Evolutionary conservation across 2,113 vertebrate genomes (phyloP), one percentile per base, ranked within the genome.

Genomic region (Dissostichus mawsoni): DNA sequence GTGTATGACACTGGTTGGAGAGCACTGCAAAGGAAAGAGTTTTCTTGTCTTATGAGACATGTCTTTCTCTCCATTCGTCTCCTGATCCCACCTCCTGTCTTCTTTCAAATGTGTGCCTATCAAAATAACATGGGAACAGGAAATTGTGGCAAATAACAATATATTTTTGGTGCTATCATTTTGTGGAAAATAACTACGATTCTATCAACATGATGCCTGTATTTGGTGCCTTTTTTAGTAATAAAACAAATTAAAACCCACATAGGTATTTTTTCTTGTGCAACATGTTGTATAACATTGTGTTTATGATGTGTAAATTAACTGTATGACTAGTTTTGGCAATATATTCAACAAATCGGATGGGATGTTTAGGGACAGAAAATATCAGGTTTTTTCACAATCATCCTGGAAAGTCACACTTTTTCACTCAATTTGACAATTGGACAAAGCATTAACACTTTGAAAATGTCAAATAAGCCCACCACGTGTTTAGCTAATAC

Each of bases 141-240:
- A 78, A 78, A 72, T 81, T 89, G 76, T 90, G 87, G 91, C 87
- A 85, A 91, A 81, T 81, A 47, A 74, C 53, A 48, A 62, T 89
- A 88, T 92, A 87, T 92, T 93, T 93, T 93, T 96, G 96, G 96
- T 96, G 96, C 96, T 97, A 93, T 95, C 77, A 84, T 94, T 93
- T 87, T 91, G 84, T 92, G 84, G 70, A 94, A 91, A 91, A 90
- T 88, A 89, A 89, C 91, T 90, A 92, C 87, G 88, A 93, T 74
- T 88, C 71, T 89, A 66, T 93, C 75, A 86, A 85, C 94, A 81
- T 76, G 74, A 85, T 84, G 86, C 87, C 87, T 91, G 90, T 91
- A 89, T 93, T 90, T 89, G 87, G 92, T 93, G 92, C 92, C 90
- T 93, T 93, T 92, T 93, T 92, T 89, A 87, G 58, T 86, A 88